Evolutionary conservation across 2,888 invertebrate species (phyloP), one percentile per base, ranked within the genome.

Genomic region (Ectemnius cavifrons): DNA sequence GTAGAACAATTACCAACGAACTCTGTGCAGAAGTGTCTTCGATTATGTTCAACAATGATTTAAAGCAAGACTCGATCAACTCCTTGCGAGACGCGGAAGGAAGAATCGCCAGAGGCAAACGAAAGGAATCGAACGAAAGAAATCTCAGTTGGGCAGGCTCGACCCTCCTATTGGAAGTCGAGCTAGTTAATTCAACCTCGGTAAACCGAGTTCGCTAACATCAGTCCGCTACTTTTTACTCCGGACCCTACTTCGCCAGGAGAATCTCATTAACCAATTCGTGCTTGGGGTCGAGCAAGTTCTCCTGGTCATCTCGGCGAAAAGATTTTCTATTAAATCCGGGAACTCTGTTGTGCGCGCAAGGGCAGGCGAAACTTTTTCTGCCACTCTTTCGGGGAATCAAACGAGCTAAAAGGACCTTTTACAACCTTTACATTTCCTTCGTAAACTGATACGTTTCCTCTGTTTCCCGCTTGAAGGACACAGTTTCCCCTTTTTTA

Each of bases 231-330:
- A 68, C 62, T 74, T 79, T 72, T 73, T 72, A 67, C 65, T 62
- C 62, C n/a, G 18, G 62, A 47, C 16, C 56, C 28, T 63, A 76
- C 73, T 75, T 75, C 61, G 49, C 16, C 57, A 62, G 37, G 37
- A 37, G 71, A 78, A 78, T 78, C 75, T 78, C 75, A 78, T 79
- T 76, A 79, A 73, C 68, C 49, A 45, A 45, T 20, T 37, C 63
- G 28, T 66, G 49, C 37, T 67, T 67, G 23, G 67, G 23, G 65
- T 6, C 57, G 60, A 14, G 16, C 37, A 64, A 69, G 69, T 60
- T 67, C 71, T 63, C 68, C 61, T 23, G 67, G 37, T 66, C 58
- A 63, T 61, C 23, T 64, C 65, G 47, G 71, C 65, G 71, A 73
- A 73, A 56, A 58, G 52, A 52, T 52, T 52, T 52, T 52, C 52